Conservation (phyloP, 1,140 invertebrate genomes). For the Leptinotarsa undecemlineata region DNA sequence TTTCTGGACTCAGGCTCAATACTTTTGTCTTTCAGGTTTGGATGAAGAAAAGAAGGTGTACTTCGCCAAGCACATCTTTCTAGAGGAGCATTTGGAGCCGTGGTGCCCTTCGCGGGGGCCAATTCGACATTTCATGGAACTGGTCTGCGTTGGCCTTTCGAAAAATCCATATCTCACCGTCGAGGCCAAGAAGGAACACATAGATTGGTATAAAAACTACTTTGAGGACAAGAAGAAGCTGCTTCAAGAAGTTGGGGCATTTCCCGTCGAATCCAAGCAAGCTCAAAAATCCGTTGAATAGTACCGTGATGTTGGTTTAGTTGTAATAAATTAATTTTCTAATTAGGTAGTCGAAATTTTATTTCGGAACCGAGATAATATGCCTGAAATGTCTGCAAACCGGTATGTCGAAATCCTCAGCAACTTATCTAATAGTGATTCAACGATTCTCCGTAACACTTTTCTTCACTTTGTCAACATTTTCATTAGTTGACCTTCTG, state of each 20-base stretch:
- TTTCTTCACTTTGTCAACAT: too few relatives aligned
- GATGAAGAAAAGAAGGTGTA: slow-evolving; percentile 78
- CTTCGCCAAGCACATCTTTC: slow-evolving; percentile 92
- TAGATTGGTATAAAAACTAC: slow-evolving; percentile 91
- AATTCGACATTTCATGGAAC: slow-evolving; percentile 94
- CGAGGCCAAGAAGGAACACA: slow-evolving; percentile 85
- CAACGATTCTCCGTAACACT: too few relatives aligned
- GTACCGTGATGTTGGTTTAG: neutral
- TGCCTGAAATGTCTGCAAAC: too few relatives aligned
- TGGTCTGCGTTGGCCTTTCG: slow-evolving; percentile 90
- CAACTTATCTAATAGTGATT: too few relatives aligned
- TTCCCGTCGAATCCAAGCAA: slow-evolving; percentile 14
- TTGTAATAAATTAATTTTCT: too few relatives aligned
- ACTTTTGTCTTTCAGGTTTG: slow-evolving; percentile 63
- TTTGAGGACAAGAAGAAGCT: slow-evolving; percentile 81
- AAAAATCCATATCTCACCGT: slow-evolving; percentile 92
- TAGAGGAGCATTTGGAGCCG: slow-evolving; percentile 80
- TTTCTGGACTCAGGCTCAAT: too few relatives aligned
- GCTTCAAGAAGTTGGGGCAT: slow-evolving; percentile 66
- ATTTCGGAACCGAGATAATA: too few relatives aligned
- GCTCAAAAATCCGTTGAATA: neutral
- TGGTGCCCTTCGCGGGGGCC: slow-evolving; percentile 91
- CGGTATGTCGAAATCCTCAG: too few relatives aligned
- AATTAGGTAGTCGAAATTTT: too few relatives aligned
- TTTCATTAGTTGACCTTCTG: too few relatives aligned